Evolutionary conservation across 2,888 invertebrate genomes (phyloP).

Genomic region (Leucophora obtusa): DNA sequence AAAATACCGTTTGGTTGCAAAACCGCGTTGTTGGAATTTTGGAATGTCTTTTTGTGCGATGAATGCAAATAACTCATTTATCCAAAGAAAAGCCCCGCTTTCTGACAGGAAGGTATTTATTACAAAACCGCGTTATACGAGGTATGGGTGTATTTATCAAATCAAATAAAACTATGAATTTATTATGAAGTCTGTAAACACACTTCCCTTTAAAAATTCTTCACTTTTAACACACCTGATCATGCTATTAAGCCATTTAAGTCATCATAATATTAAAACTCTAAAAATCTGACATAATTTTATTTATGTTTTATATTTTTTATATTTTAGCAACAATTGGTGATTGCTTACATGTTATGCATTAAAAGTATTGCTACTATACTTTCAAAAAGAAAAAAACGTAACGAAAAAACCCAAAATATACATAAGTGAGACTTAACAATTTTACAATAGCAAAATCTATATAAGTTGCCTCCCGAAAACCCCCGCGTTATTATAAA

Average conservation of each 20-base stretch:
- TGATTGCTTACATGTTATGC: conserved; percentile 37
- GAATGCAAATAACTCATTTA: too few relatives aligned
- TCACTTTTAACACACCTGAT: conserved; percentile 13
- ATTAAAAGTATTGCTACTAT: conserved; percentile 34
- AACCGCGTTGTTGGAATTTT: too few relatives aligned
- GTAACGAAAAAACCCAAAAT: conserved; percentile 16
- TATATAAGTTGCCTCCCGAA: background rate
- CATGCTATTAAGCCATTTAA: conserved; percentile 1
- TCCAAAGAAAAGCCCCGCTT: too few relatives aligned
- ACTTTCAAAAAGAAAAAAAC: background rate
- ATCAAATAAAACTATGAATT: background rate
- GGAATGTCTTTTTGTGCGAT: too few relatives aligned
- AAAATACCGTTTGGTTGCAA: too few relatives aligned
- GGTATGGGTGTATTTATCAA: too few relatives aligned
- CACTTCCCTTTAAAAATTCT: conserved; percentile 21
- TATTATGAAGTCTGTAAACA: conserved; percentile 11
- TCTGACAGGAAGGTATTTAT: too few relatives aligned
- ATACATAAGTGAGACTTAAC: background rate
- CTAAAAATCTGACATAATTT: conserved; percentile 50
- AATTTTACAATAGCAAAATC: conserved; percentile 3
- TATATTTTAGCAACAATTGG: conserved; percentile 45
- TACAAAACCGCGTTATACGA: too few relatives aligned
- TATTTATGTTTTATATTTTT: conserved; percentile 36
- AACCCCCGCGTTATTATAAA: conserved; percentile 8
- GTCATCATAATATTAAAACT: conserved; percentile 36